Conservation (phyloP, 2,113 vertebrate species). For the Pterocles orientalis region DNA sequence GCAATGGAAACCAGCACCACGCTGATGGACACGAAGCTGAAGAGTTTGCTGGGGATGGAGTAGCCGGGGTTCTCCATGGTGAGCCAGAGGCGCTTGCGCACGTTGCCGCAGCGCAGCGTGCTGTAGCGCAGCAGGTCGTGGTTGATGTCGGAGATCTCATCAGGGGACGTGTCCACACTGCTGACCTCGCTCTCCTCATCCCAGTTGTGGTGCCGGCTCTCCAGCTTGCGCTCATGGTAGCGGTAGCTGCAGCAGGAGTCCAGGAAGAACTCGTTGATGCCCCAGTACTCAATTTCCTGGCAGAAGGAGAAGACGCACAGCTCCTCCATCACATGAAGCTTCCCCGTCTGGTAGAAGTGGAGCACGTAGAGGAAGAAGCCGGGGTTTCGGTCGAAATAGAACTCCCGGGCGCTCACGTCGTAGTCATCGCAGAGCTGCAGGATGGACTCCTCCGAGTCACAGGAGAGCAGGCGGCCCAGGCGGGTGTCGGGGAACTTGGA, state of each 20-base stretch:
- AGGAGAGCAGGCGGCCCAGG: slow-evolving; percentile 90
- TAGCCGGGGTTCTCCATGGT: slow-evolving; percentile 98
- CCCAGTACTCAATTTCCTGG: slow-evolving; percentile 99
- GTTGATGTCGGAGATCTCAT: slow-evolving; percentile 94
- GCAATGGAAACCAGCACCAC: slow-evolving; percentile 93
- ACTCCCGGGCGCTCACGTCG: slow-evolving; percentile 88
- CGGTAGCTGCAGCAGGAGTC: slow-evolving; percentile 95
- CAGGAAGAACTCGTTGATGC: slow-evolving; percentile 94
- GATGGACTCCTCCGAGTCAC: slow-evolving; percentile 91
- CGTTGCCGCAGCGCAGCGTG: slow-evolving; percentile 82
- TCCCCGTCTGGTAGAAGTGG: slow-evolving; percentile 96
- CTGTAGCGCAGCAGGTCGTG: slow-evolving; percentile 90
- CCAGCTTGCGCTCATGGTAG: slow-evolving; percentile 92
- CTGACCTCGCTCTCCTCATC: slow-evolving; percentile 96
- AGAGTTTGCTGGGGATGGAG: slow-evolving; percentile 95
- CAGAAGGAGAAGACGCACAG: slow-evolving; percentile 97
- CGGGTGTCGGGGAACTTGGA: slow-evolving; percentile 92
- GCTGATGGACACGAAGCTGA: slow-evolving; percentile 92
- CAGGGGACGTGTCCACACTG: slow-evolving; percentile 91
- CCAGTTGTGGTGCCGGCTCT: slow-evolving; percentile 87
- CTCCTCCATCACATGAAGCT: slow-evolving; percentile 96
- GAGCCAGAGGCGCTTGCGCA: slow-evolving; percentile 91
- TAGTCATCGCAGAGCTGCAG: slow-evolving; percentile 98
- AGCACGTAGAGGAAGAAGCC: slow-evolving; percentile 92
- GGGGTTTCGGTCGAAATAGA: slow-evolving; percentile 95